Evolutionary conservation across 2,113 vertebrate genomes (phyloP), one percentile per base, ranked within the genome.

Genomic region (Bagarius yarrelli): DNA sequence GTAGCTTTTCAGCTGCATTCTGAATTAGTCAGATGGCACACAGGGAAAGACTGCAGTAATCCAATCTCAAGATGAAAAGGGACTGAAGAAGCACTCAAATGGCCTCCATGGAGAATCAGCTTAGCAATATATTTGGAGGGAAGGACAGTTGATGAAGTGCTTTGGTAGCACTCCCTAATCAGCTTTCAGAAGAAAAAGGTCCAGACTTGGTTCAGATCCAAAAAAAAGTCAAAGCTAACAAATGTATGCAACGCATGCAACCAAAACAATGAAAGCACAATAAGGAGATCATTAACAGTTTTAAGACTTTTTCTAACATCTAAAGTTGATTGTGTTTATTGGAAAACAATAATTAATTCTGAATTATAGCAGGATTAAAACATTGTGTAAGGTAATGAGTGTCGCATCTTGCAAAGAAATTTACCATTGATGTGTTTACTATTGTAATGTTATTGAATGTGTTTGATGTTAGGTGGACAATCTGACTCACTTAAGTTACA

Each of bases 31-130:
- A 18, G 23, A 70, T 50, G n/a, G 44, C 40, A 18, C 15, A 8
- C 40, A 50, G 67, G 44, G 15, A 16, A 52, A 71, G n/a, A 71
- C 69, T 52, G 69, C 47, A 52, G 69, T 72, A 53, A 72, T 72
- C 47, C 69, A 72, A 52, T 71, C 69, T 30, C 47, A 30, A 71
- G 44, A 52, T 52, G 25, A 52, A 72, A 72, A 19, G 25, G 18
- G 69, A 72, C 25, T 53, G n/a, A 52, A 53, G 47, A 53, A 5
- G 47, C 47, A 72, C 47, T 71, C 9, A 1, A 30, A 21, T 32
- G 47, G 25, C 25, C 69, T 53, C 47, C 8, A 71, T 13, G 47
- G 69, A 71, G 25, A 52, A 71, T 71, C 8, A 69, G 13, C 23
- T 30, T 52, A 71, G 69, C 25, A 71, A 71, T 71, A 21, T 52